phyloP scores from a whole-genome alignment of 2,797 vertebrate species.

The Circus cinereus region DNA sequence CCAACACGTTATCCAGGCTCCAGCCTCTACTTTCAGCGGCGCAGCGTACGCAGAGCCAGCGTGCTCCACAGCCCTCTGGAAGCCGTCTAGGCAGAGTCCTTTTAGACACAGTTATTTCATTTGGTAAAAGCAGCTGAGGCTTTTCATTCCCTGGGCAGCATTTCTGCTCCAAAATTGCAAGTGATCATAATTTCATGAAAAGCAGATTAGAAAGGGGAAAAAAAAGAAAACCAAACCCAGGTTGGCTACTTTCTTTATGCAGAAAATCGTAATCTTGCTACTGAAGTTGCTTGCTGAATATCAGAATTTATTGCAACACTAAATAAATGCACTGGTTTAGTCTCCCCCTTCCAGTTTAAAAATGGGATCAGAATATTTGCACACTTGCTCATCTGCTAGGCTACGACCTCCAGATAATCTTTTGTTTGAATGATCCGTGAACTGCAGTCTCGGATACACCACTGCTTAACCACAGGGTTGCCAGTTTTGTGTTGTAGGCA shows the following conservation, averaged over 20 bases:
- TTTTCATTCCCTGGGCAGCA: background rate
- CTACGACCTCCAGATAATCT: fast-evolving
- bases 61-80: background rate
- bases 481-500: background rate
- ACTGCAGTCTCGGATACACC: background rate
- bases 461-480: background rate
- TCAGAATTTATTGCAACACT: background rate
- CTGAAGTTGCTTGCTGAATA: background rate
- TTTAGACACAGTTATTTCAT: background rate
- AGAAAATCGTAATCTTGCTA: background rate
- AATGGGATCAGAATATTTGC: background rate
- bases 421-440: background rate
- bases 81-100: background rate
- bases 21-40: background rate
- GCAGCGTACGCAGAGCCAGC: background rate
- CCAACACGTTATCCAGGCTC: background rate
- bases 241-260: background rate
- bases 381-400: background rate
- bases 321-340: background rate
- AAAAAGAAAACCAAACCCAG: background rate
- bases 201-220: background rate
- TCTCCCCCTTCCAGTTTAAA: background rate
- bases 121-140: background rate
- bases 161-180: background rate
- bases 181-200: background rate